These are phyloP conservation scores for Microcaecilia unicolor DNA, from an alignment of 2,797 vertebrate species.

Conservation along the genomic window DNA sequence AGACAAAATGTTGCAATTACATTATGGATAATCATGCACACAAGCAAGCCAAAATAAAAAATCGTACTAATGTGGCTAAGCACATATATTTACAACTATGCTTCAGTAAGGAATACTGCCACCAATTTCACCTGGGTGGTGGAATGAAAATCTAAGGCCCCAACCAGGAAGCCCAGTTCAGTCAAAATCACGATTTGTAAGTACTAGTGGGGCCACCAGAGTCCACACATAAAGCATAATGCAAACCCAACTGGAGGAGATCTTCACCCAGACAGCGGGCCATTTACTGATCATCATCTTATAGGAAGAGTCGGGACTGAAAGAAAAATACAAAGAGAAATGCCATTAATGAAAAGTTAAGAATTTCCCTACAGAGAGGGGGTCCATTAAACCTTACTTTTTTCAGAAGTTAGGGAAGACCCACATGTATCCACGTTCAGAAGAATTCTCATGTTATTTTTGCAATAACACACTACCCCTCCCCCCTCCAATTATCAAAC, in stretches of 20 bases:
- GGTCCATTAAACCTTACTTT: neutral
- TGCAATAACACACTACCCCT: no score
- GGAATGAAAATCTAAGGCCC: neutral
- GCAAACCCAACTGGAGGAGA: slow-evolving; percentile 94
- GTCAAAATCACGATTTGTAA: slow-evolving; percentile 94
- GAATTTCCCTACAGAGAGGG: neutral
- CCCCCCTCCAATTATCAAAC: no score
- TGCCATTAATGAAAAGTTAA: no score
- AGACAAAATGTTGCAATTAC: slow-evolving; percentile 26
- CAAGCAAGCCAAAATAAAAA: no score
- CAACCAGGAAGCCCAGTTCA: slow-evolving; percentile 29
- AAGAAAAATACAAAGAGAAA: no score
- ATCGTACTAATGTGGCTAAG: slow-evolving; percentile 24
- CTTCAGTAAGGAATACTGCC: slow-evolving; percentile 28
- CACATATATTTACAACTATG: slow-evolving; percentile 37
- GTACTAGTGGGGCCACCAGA: slow-evolving; percentile 85
- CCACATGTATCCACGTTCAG: no score
- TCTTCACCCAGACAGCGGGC: slow-evolving; percentile 97
- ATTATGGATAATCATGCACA: slow-evolving; percentile 44
- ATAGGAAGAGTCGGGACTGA: slow-evolving; percentile 77
- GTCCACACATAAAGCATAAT: slow-evolving; percentile 93
- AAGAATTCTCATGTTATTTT: no score
- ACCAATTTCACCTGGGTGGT: slow-evolving; percentile 20
- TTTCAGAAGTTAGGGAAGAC: rapidly evolving
- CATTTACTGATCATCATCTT: slow-evolving; percentile 88